Evolutionary conservation across 2,797 vertebrate species (phyloP), one percentile per base, ranked within the genome.

Genomic region (Apodemus agrarius): DNA sequence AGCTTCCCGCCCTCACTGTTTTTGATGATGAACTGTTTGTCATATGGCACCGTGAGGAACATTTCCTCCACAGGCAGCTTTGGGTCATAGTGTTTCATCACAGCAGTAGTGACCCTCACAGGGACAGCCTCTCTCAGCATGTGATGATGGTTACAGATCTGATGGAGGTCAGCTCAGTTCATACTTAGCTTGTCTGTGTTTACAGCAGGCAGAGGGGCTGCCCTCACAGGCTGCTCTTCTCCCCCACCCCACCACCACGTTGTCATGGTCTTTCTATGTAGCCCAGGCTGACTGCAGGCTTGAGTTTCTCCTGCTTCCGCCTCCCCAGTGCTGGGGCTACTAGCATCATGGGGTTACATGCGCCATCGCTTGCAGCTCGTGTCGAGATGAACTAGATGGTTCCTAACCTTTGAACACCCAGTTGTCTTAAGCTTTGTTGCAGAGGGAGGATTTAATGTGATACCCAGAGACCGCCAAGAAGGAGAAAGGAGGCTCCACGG

Each of bases 101-200:
- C 31, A 67, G 57, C 37, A 4, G 63, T 24, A 69, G 63, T 16
- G 49, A 69, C 12, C 21, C 31, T 52, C 21, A n/a, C 83, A 49
- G n/a, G 12, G 63, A 86, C 31, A n/a, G n/a, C 10, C 13, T 80
- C 49, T 22, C 26, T 90, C 91, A 75, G 63, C 72, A 92, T 74
- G 63, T 9, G 49, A 82, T 9, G 49, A 82, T 43, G 88, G 46
- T 83, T 74, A 72, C 0, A 88, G 69, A 93, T 10, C 12, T 61
- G 81, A 92, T n/a, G 65, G 89, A 88, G 91, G 24, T 78, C 57
- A 88, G 91, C 21, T 74, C 57, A 49, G 83, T 54, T 49, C 75
- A 88, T 37, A 79, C 16, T 54, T 79, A 61, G 84, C 37, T n/a
- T 87, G 19, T 76, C 93, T 13, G 87, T 16, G 54, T 31, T 43